Evolutionary conservation across 92 coral and sea anemone species (phyloP), one percentile per base, ranked within the genome.

Genomic region (Pocillopora meandrina): DNA sequence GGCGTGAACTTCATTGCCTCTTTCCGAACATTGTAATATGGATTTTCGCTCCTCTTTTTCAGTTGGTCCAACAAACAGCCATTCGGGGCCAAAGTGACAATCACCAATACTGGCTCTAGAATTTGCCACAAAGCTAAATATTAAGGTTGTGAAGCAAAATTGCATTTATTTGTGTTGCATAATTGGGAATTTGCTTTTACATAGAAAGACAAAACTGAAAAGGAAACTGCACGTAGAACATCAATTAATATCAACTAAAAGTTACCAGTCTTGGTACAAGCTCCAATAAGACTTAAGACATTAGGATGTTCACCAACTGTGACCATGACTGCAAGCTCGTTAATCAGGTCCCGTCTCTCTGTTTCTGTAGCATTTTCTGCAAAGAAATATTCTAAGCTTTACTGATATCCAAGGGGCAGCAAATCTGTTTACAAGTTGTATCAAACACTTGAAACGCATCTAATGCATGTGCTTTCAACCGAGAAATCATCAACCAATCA

Each of bases 291-390:
- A 76, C 80, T 58, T 16, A 76, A 23, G 59, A 76, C 55, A 47
- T 76, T 76, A 58, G 80, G 80, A 61, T 76, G 80, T 76, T 58
- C 80, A 35, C 80, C 80, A 78, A 78, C 82, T 21, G 60, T 36
- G 60, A 49, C 82, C 59, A 42, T 78, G 13, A 63, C 34, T 61
- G 35, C 35, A 2, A 78, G 19, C 34, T 78, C 82, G 82, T 78
- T 78, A 8, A 61, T 61, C 2, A 78, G 23, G 72, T 78, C 72
- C 9, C 82, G 20, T 12, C 34, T 78, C 55, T 78, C 82, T 10
- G 12, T 12, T 11, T 58, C 71, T 78, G 61, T 78, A 16, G 93
- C 90, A 60, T 33, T 88, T 63, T 77, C 86, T 82, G 78, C 85
- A 73, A 90, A 84, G 20, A 71, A 89, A 72, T 83, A 67, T 42